Percentiles rank a stretch among this genome's conserved stretches.
Evolutionary conservation across 2,888 invertebrate genomes (phyloP).

Genomic region (Caenorhabditis doughertyi): DNA sequence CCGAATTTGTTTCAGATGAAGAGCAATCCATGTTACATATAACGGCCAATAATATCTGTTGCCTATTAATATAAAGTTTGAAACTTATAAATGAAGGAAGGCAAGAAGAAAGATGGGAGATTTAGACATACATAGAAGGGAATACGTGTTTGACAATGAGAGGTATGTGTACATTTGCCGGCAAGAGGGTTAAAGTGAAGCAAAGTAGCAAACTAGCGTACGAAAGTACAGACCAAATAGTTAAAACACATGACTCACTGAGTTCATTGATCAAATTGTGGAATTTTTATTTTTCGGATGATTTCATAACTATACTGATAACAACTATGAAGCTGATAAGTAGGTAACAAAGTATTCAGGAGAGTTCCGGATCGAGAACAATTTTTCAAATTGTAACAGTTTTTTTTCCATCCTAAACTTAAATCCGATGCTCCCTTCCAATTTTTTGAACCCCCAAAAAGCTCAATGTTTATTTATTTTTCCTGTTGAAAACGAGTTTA

Average conservation of each 20-base stretch:
- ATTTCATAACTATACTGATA: slow-evolving; percentile 23
- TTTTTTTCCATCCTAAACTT: too few relatives aligned
- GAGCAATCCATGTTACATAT: background rate
- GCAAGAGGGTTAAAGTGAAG: background rate
- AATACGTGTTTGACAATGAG: background rate
- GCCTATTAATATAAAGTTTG: background rate
- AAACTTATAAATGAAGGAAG: background rate
- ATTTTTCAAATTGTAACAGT: background rate
- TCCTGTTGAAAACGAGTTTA: too few relatives aligned
- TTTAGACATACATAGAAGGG: slow-evolving; percentile 4
- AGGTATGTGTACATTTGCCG: slow-evolving; percentile 8
- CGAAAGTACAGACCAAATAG: background rate
- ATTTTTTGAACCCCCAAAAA: too few relatives aligned
- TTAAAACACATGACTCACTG: background rate
- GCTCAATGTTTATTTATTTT: too few relatives aligned
- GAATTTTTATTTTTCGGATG: background rate
- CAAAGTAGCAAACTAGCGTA: slow-evolving; percentile 2
- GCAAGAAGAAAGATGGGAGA: background rate
- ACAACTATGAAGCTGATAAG: background rate
- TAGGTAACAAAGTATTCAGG: background rate
- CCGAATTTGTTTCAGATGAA: background rate
- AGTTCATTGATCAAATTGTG: slow-evolving; percentile 11
- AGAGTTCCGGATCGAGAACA: slow-evolving; percentile 1
- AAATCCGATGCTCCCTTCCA: too few relatives aligned
- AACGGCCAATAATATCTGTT: too few relatives aligned